phyloP scores from a whole-genome alignment of 2,113 vertebrate genomes.

The Tautogolabrus adspersus region DNA sequence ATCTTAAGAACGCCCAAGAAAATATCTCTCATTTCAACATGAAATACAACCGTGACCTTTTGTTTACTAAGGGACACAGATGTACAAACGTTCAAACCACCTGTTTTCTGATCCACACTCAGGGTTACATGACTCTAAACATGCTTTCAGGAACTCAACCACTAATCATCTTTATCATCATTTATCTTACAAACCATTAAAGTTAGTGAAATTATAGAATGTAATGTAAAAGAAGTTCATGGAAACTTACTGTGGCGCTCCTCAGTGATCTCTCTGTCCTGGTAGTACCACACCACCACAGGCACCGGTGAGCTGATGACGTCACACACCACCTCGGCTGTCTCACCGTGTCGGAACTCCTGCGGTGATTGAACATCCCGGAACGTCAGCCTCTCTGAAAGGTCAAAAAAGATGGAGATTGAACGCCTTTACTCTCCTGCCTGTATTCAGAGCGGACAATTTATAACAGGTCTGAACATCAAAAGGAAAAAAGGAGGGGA shows the following conservation, averaged over 20 bases:
- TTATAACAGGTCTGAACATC: constrained; percentile 40
- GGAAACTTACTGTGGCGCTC: constrained; percentile 91
- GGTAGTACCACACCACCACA: constrained; percentile 94
- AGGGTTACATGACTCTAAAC: too few species aligned
- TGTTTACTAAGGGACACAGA: too few species aligned
- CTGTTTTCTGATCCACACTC: too few species aligned
- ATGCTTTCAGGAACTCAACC: too few species aligned
- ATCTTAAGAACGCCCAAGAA: too few species aligned
- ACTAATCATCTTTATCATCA: too few species aligned
- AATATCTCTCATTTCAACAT: too few species aligned
- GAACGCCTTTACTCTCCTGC: constrained; percentile 1
- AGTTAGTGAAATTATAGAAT: too few species aligned
- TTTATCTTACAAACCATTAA: too few species aligned
- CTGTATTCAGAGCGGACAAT: constrained; percentile 24
- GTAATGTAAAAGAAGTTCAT: not conserved
- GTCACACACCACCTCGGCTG: constrained; percentile 93
- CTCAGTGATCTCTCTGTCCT: constrained; percentile 90
- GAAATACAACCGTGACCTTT: too few species aligned
- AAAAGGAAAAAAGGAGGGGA: constrained; percentile 40
- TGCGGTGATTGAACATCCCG: constrained; percentile 91
- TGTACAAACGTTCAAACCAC: too few species aligned
- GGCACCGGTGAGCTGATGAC: constrained; percentile 96
- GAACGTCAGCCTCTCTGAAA: constrained; percentile 95
- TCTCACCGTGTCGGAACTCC: constrained; percentile 94
- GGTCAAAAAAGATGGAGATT: constrained; percentile 51